Conservation (phyloP, 2,888 invertebrate genomes). For the Standfussiana lucernea region DNA sequence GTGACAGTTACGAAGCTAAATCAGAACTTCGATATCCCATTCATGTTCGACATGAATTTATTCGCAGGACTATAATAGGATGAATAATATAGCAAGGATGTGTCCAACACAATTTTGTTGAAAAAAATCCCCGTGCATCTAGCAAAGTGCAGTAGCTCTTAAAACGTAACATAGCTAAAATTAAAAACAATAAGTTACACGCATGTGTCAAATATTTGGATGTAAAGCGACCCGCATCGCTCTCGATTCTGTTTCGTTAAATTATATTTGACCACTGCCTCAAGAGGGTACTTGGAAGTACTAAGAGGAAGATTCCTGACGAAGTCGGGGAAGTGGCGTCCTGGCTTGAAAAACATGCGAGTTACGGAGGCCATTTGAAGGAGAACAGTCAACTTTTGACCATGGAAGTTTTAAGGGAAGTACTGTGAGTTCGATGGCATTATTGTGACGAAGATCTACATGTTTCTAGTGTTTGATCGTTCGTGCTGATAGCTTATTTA, state of each 20-base stretch:
- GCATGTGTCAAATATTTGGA: conserved; percentile 49
- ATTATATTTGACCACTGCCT: conserved; percentile 37
- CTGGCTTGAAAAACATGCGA: neutral
- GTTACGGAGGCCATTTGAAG: neutral
- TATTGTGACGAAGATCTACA: neutral
- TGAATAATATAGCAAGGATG: conserved; percentile 1
- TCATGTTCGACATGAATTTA: neutral
- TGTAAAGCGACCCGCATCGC: conserved; percentile 20
- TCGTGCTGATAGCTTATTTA: neutral
- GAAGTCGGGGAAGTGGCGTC: neutral
- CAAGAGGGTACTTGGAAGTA: conserved; percentile 33
- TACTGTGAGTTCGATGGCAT: neutral
- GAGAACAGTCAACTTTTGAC: neutral
- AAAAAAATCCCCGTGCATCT: conserved; percentile 34
- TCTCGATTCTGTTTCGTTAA: conserved; percentile 14
- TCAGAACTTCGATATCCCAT: neutral
- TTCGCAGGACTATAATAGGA: neutral
- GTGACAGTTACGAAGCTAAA: neutral
- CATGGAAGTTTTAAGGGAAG: conserved; percentile 13
- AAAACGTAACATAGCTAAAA: conserved; percentile 52
- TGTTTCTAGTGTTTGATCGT: no score
- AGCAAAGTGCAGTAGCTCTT: conserved; percentile 44
- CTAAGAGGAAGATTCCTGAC: neutral
- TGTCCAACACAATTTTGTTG: conserved; percentile 31
- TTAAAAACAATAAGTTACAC: conserved; percentile 61